Percentiles rank a stretch among this genome's conserved stretches.
phyloP scores from a whole-genome alignment of 2,888 invertebrate species.

The Lagria hirta region DNA sequence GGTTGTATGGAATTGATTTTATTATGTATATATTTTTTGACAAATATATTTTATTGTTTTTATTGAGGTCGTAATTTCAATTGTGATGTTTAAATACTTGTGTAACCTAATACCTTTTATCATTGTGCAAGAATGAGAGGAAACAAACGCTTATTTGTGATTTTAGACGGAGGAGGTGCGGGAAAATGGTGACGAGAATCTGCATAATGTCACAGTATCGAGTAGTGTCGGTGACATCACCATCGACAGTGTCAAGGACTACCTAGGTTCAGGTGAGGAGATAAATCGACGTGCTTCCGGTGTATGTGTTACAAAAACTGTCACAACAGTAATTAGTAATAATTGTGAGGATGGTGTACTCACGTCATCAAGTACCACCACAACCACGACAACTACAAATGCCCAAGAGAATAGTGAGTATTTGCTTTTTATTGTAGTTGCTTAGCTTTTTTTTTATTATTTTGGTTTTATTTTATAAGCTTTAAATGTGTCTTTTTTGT shows the following conservation, averaged over 20 bases:
- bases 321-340: conserved; percentile 59
- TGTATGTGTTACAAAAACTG: conserved; percentile 63
- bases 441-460: conserved; percentile 16
- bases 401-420: conserved; percentile 60
- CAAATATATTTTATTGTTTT: too few relatives aligned
- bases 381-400: conserved; percentile 28
- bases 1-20: conserved; percentile 1
- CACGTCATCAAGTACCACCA: conserved; percentile 33
- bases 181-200: conserved; percentile 56
- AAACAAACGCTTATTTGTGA: too few relatives aligned
- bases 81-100: too few relatives aligned
- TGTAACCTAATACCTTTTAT: too few relatives aligned
- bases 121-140: too few relatives aligned
- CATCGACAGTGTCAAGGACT: conserved; percentile 91
- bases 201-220: conserved; percentile 56
- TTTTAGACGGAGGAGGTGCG: conserved; percentile 45
- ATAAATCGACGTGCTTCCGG: conserved; percentile 47
- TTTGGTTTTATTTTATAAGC: conserved; percentile 33
- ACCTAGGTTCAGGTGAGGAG: conserved; percentile 60
- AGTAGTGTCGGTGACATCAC: conserved; percentile 85
- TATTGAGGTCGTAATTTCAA: too few relatives aligned
- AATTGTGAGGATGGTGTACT: conserved; percentile 41
- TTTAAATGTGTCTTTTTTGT: conserved; percentile 44
- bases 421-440: conserved; percentile 32
- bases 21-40: not conserved